phyloP scores from a whole-genome alignment of 1,140 invertebrate genomes.

The Anthonomus grandis region DNA sequence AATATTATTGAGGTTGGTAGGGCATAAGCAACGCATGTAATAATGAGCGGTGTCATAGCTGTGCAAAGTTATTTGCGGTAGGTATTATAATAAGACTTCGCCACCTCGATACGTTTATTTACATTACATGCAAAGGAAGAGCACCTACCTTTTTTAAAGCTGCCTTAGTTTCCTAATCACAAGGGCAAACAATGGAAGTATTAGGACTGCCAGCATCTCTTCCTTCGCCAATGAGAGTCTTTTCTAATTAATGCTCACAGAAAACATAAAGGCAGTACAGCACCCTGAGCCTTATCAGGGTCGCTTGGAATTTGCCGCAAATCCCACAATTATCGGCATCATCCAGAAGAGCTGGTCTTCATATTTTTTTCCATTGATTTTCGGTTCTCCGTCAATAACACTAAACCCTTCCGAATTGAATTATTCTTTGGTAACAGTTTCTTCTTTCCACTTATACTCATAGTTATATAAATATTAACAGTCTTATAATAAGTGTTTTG shows the following conservation, averaged over 20 bases:
- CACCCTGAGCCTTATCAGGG: constrained; percentile 75
- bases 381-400: too few species aligned
- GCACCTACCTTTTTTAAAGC: constrained; percentile 68
- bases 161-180: constrained; percentile 79
- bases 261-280: constrained; percentile 91
- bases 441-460: too few species aligned
- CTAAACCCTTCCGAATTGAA: too few species aligned
- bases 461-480: too few species aligned
- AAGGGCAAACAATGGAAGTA: constrained; percentile 67
- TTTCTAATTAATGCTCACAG: constrained; percentile 84
- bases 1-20: too few species aligned
- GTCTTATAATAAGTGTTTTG: too few species aligned
- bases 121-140: constrained; percentile 77
- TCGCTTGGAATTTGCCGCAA: too few species aligned
- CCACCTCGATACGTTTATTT: constrained; percentile 82
- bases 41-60: constrained; percentile 93
- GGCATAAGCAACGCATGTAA: constrained; percentile 93
- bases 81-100: constrained; percentile 86
- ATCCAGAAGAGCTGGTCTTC: too few species aligned
- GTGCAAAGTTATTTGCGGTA: constrained; percentile 90
- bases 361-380: too few species aligned
- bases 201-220: constrained; percentile 59
- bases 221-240: constrained; percentile 68
- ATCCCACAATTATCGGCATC: too few species aligned
- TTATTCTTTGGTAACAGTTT: too few species aligned